These are phyloP conservation scores for Bos indicus DNA, from an alignment of 2,113 vertebrate species.

Conservation along the genomic window DNA sequence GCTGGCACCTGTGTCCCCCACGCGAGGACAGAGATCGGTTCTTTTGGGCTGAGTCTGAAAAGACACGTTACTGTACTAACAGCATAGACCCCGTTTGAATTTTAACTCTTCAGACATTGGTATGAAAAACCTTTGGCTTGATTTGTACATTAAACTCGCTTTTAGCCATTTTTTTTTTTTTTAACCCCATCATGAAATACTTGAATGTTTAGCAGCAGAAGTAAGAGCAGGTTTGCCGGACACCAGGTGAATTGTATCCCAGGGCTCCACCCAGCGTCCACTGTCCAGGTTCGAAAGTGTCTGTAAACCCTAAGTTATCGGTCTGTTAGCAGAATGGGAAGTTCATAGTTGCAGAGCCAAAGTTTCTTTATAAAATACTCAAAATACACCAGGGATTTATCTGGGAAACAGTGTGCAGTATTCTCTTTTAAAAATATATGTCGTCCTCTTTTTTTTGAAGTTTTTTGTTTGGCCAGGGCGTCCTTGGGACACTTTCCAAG, in stretches of 20 bases:
- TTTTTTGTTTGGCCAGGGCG: constrained; percentile 6
- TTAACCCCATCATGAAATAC: not conserved
- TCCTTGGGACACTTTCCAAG: constrained; percentile 36
- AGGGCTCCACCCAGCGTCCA: not conserved
- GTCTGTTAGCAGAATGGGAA: not conserved
- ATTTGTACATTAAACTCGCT: not conserved
- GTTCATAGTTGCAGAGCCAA: not conserved
- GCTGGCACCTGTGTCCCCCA: not conserved
- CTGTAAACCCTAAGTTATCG: not conserved
- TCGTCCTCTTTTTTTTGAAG: not conserved
- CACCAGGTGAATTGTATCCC: not conserved
- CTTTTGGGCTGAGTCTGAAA: not conserved
- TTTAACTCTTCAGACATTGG: not conserved
- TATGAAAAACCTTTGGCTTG: not conserved
- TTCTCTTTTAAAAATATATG: not conserved
- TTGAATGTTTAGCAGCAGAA: not conserved
- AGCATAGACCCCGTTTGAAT: not conserved
- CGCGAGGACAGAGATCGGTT: not conserved
- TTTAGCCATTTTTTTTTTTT: not conserved
- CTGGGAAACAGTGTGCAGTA: not conserved
- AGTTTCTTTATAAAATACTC: not conserved
- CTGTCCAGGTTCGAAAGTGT: not conserved
- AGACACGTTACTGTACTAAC: not conserved
- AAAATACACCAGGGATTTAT: not conserved
- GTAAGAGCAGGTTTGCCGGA: not conserved